Base-by-base conservation (phyloP, 2,797 vertebrate genomes). In the Helostoma temminkii region DNA sequence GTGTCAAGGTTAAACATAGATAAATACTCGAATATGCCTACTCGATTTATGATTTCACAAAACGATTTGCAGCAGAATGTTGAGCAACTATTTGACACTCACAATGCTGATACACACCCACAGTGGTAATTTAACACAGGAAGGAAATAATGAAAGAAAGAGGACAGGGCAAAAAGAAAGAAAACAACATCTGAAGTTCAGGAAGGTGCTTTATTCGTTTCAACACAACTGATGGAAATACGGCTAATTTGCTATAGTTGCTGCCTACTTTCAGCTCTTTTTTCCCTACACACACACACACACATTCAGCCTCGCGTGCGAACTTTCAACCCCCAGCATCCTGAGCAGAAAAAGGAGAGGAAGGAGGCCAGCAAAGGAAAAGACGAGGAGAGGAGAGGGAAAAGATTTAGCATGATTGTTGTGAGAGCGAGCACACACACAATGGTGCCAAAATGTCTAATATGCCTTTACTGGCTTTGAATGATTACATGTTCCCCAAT, bases 281-380 rank as follows among this genome's bases (percentile, higher is more conserved):
- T 8, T 48, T 25, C 48, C 57, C 56, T 47, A 50, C 73, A 46
- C 46, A 58, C 52, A 64, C 63, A 76, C 78, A 82, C 64, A 85
- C 80, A 74, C 71, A 63, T 36, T n/a, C 66, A 76, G 80, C 66
- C 61, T 89, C 52, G 86, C 88, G 87, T 89, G 88, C 82, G 53
- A 89, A 89, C 88, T 86, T 88, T 90, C 82, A 85, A 86, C 84
- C 84, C 52, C 74, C 55, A 14, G 52, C 87, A 91, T 89, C 87
- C 88, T 87, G 87, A 77, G 61, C 59, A 19, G 69, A 81, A 79
- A 82, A 83, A 80, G 70, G 71, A 85, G 78, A 87, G 87, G 87
- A 85, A 88, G 82, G 74, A 84, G 86, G 65, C 76, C 58, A 60
- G 53, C 15, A 47, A 67, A 87, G 82, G 87, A 85, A 80, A 81